These are phyloP conservation scores for Dromius quadrimaculatus DNA, from an alignment of 2,888 invertebrate genomes.

Conservation along the genomic window DNA sequence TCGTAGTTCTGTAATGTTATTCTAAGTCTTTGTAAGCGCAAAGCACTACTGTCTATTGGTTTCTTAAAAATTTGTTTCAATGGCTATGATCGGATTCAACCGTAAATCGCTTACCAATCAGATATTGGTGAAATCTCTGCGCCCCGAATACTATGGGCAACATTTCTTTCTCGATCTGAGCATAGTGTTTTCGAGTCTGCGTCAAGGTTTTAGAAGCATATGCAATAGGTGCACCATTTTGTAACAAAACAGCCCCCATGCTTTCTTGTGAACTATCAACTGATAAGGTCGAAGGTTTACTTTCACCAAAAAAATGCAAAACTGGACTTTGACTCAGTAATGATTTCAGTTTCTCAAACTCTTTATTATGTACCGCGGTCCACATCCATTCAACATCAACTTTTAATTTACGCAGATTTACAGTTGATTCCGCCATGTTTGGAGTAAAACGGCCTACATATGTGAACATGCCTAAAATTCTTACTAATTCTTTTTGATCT, in stretches of 20 bases:
- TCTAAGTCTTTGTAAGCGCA: not conserved
- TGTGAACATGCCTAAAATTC: conserved; percentile 55
- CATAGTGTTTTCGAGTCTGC: conserved; percentile 55
- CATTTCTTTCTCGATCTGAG: conserved; percentile 57
- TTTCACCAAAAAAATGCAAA: not conserved
- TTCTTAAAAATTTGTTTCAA: conserved; percentile 57
- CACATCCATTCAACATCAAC: not conserved
- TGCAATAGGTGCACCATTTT: conserved; percentile 57
- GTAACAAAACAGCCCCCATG: conserved; percentile 56
- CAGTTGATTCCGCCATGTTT: conserved; percentile 54
- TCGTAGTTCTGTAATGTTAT: not conserved
- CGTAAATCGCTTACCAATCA: conserved; percentile 49
- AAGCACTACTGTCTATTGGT: conserved; percentile 54
- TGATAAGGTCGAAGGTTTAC: not conserved
- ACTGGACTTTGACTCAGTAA: not conserved
- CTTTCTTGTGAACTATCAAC: conserved; percentile 39
- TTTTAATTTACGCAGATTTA: conserved; percentile 22
- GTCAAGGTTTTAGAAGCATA: conserved; percentile 58
- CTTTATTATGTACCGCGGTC: not conserved
- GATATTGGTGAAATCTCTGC: conserved; percentile 56
- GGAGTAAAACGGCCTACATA: conserved; percentile 56
- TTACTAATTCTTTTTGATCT: conserved; percentile 52
- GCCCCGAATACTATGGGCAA: conserved; percentile 56
- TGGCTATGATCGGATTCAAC: conserved; percentile 52
- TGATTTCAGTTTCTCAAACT: not conserved